Evolutionary conservation across 2,888 invertebrate species (phyloP).

Genomic region (Stenchaetothrips biformis): DNA sequence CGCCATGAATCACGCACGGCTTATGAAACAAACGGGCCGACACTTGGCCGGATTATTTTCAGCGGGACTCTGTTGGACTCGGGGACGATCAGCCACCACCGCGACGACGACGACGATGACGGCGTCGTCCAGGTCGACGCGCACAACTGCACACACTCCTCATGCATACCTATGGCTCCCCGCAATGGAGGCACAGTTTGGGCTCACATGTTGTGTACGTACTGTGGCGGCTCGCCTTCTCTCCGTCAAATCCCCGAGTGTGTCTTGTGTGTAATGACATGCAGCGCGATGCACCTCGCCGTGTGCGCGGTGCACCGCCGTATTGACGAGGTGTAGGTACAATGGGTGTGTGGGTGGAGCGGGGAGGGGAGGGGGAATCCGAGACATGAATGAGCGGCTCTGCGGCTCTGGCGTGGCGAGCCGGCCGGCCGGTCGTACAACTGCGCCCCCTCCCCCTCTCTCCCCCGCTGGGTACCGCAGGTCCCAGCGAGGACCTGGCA

Average conservation of each 20-base stretch:
- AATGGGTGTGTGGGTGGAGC: neutral
- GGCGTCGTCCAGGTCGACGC: too few relatives aligned
- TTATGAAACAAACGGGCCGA: too few relatives aligned
- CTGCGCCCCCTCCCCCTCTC: neutral
- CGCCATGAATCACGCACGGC: too few relatives aligned
- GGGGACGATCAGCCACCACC: too few relatives aligned
- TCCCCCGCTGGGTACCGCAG: neutral
- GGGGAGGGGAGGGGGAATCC: neutral
- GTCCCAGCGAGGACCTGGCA: neutral
- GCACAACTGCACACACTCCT: too few relatives aligned
- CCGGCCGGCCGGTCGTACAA: constrained; percentile 2
- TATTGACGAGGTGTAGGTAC: constrained; percentile 10
- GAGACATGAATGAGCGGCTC: neutral
- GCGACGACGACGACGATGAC: too few relatives aligned
- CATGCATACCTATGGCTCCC: too few relatives aligned
- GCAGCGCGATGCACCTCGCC: neutral
- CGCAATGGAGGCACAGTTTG: too few relatives aligned
- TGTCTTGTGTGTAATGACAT: neutral
- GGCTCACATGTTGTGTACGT: too few relatives aligned
- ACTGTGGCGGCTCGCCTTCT: too few relatives aligned
- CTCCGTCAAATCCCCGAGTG: neutral
- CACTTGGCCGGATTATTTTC: too few relatives aligned
- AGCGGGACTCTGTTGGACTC: too few relatives aligned
- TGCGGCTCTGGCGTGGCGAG: neutral
- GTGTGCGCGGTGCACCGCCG: neutral